Evolutionary conservation across 2,888 invertebrate species (phyloP).

Genomic region (Standfussiana lucernea): DNA sequence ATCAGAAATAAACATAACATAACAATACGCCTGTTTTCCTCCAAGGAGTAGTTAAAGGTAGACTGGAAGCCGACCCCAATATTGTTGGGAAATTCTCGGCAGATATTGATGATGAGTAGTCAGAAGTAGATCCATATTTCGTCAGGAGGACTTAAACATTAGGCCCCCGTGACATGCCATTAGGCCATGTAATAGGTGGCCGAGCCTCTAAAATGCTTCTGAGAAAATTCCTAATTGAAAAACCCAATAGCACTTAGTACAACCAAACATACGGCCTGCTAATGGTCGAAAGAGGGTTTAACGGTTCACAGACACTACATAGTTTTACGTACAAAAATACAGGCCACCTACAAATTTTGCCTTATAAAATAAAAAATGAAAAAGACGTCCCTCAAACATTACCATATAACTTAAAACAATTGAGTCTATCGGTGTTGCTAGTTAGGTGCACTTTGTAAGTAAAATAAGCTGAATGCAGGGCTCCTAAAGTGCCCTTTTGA

Average conservation of each 20-base stretch:
- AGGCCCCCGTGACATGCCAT: too few relatives aligned
- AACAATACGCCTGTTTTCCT: neutral
- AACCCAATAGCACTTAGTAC: constrained; percentile 10
- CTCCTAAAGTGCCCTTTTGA: constrained; percentile 61
- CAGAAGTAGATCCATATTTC: neutral
- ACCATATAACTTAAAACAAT: constrained; percentile 47
- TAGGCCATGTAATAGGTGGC: neutral
- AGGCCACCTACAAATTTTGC: neutral
- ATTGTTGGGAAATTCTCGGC: neutral
- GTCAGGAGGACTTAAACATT: neutral
- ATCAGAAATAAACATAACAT: neutral
- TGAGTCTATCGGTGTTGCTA: constrained; percentile 32
- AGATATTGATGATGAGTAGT: neutral
- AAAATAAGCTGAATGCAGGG: constrained; percentile 60
- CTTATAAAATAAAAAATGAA: constrained; percentile 6
- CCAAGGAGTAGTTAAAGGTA: neutral
- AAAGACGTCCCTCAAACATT: neutral
- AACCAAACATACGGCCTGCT: neutral
- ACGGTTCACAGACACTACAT: neutral
- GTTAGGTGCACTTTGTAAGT: constrained; percentile 62
- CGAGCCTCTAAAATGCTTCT: neutral
- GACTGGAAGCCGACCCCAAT: neutral
- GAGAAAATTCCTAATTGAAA: constrained; percentile 4
- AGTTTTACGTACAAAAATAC: neutral
- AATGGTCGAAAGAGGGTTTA: constrained; percentile 10